These are phyloP conservation scores for Cydia amplana DNA, from an alignment of 1,140 invertebrate genomes.

Conservation along the genomic window DNA sequence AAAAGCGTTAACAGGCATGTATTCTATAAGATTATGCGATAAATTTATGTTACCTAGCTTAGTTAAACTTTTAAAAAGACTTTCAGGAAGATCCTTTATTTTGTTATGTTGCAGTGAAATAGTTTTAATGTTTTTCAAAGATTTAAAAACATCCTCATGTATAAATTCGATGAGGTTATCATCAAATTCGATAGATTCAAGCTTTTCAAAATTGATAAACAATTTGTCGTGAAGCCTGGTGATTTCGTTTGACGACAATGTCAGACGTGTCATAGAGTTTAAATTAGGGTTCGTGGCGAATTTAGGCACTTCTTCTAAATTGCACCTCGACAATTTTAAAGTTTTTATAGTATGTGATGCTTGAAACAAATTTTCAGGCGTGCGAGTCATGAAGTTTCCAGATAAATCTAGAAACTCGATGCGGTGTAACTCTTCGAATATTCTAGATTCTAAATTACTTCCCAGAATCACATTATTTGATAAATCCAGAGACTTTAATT, in stretches of 20 bases:
- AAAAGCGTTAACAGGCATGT: conserved; percentile 27
- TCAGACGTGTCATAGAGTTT: neutral
- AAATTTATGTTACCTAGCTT: conserved; percentile 29
- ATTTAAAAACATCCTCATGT: conserved; percentile 27
- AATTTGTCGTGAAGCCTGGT: neutral
- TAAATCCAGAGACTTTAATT: conserved; percentile 25
- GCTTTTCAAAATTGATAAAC: neutral
- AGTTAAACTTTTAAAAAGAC: conserved; percentile 7
- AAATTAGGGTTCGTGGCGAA: conserved; percentile 9
- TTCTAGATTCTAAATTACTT: neutral
- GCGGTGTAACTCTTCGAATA: neutral
- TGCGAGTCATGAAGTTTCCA: conserved; percentile 26
- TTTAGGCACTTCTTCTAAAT: conserved; percentile 12
- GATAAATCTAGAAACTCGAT: conserved; percentile 21
- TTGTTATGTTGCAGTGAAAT: conserved; percentile 11
- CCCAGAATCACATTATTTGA: conserved; percentile 22
- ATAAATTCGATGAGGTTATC: conserved; percentile 12
- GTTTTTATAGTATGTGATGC: conserved; percentile 4
- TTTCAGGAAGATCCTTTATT: conserved; percentile 13
- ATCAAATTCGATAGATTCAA: conserved; percentile 22
- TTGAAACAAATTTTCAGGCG: conserved; percentile 7
- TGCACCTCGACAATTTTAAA: conserved; percentile 21
- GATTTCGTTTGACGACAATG: conserved; percentile 21
- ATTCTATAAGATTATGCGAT: conserved; percentile 17
- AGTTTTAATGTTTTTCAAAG: conserved; percentile 23